Percentiles rank a stretch among this genome's conserved stretches.
Conservation (phyloP, 2,113 vertebrate species). For the Leptocoma aspasia region DNA sequence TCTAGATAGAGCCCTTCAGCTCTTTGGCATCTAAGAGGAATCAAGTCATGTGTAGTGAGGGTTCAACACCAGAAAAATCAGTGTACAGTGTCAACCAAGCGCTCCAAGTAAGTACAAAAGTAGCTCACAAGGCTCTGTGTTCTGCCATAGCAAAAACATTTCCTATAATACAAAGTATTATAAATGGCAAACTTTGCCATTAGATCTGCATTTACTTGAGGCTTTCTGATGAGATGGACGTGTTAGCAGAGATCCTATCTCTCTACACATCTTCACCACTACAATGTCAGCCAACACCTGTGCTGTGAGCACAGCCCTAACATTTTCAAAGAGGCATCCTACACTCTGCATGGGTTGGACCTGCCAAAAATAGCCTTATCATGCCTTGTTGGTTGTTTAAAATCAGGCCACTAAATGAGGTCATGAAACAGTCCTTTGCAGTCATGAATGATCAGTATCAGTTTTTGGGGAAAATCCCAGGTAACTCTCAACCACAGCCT, state of each 20-base stretch:
- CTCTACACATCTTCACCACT: not conserved
- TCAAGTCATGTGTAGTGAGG: not conserved
- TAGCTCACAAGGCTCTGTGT: not conserved
- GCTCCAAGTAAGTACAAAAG: not conserved
- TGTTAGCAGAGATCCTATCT: not conserved
- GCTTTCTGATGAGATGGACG: not conserved
- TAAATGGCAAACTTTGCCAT: not conserved
- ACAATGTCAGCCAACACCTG: not conserved
- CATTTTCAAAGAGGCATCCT: not conserved
- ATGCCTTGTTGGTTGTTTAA: not conserved
- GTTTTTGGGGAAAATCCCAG: slow-evolving; percentile 40
- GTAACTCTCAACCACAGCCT: not conserved
- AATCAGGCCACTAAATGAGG: slow-evolving; percentile 17
- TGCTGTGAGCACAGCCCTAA: not conserved
- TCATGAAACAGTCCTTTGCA: not conserved
- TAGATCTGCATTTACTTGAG: not conserved
- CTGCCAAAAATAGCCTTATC: not conserved
- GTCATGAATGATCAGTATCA: not conserved
- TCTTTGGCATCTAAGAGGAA: not conserved
- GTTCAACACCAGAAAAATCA: not conserved
- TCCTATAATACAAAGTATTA: not conserved
- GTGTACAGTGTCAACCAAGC: not conserved
- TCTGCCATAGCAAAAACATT: not conserved
- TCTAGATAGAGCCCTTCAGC: not conserved
- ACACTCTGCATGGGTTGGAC: not conserved